phyloP scores from a whole-genome alignment of 2,113 vertebrate genomes.

The Gymnogyps californianus region DNA sequence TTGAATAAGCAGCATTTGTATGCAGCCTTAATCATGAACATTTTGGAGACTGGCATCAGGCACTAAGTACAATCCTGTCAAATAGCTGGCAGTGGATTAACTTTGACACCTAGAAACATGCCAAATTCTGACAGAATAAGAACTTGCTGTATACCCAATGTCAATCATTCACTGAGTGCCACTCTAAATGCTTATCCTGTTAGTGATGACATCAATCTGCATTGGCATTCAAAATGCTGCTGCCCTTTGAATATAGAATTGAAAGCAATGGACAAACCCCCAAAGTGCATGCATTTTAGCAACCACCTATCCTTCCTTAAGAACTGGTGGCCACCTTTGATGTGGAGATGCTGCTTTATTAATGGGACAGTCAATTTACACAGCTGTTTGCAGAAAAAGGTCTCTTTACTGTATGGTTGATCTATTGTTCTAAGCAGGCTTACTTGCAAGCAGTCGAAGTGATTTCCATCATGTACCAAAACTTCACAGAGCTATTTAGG shows the following conservation, averaged over 20 bases:
- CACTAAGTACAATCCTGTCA: slow-evolving; percentile 59
- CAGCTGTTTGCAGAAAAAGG: accelerated
- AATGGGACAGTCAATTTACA: not conserved
- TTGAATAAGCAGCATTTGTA: slow-evolving; percentile 59
- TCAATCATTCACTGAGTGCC: slow-evolving; percentile 65
- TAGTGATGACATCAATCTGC: slow-evolving; percentile 52
- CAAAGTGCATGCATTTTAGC: not conserved
- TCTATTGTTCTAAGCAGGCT: not conserved
- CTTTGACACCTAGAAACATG: slow-evolving; percentile 66
- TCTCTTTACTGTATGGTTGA: not conserved
- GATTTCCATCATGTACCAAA: not conserved
- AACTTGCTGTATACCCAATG: slow-evolving; percentile 50
- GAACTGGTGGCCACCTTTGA: accelerated
- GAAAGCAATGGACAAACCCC: not conserved
- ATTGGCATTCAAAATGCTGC: slow-evolving; percentile 32
- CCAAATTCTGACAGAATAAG: slow-evolving; percentile 66
- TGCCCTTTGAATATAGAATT: slow-evolving; percentile 14
- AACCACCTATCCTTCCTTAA: not conserved
- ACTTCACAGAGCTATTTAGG: not conserved
- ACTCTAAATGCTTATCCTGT: slow-evolving; percentile 64
- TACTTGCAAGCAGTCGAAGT: not conserved
- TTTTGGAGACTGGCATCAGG: slow-evolving; percentile 51
- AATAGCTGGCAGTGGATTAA: slow-evolving; percentile 70
- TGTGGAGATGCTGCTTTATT: not conserved
- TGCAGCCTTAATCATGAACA: slow-evolving; percentile 53